These are phyloP conservation scores for Rhagonycha lutea DNA, from an alignment of 2,888 invertebrate species.

Conservation along the genomic window DNA sequence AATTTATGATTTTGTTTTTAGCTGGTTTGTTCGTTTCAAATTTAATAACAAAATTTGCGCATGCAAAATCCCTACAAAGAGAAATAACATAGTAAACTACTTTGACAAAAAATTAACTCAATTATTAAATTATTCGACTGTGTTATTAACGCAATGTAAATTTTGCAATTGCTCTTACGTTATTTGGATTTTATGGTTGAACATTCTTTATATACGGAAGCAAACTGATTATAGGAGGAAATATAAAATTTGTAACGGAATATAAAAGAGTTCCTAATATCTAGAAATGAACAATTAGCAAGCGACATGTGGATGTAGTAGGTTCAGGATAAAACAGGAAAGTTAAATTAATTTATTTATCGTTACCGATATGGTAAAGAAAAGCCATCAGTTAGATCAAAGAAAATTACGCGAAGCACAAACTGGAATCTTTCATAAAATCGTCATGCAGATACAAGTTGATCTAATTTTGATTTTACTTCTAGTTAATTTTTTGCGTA, in stretches of 20 bases:
- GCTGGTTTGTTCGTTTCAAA: not conserved
- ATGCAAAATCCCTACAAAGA: not conserved
- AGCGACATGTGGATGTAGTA: not conserved
- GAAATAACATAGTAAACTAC: not conserved
- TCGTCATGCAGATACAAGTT: not conserved
- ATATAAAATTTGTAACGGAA: no score
- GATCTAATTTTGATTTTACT: not conserved
- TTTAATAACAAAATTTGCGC: not conserved
- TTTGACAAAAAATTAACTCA: not conserved
- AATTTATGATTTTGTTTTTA: not conserved
- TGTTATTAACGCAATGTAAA: no score
- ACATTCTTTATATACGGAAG: not conserved
- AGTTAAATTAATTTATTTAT: not conserved
- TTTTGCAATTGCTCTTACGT: not conserved
- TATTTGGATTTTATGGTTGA: not conserved
- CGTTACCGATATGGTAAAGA: not conserved
- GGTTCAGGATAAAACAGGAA: not conserved
- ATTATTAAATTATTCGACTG: not conserved
- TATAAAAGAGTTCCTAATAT: no score
- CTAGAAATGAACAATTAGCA: no score
- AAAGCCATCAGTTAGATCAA: not conserved
- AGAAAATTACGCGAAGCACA: not conserved
- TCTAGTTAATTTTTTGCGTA: not conserved
- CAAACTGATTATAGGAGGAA: no score
- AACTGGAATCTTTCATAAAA: not conserved